Base-by-base conservation (phyloP, 2,888 invertebrate species). In the Platycheirus rosarum region DNA sequence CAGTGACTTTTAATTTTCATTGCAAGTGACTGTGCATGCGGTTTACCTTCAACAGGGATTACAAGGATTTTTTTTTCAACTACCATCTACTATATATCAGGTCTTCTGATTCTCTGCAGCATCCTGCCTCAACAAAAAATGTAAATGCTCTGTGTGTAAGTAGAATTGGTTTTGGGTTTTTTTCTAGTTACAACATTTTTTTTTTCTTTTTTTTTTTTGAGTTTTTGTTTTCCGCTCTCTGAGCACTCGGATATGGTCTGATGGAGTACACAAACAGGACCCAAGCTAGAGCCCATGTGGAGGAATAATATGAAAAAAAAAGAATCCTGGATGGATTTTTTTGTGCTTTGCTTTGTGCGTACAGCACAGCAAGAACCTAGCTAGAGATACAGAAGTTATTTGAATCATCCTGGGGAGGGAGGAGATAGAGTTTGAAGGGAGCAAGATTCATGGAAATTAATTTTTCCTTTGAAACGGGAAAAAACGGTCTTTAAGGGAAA, bases 51-150 rank as follows among this genome's bases (percentile, higher is more conserved):
- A 65, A 66, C 29, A 65, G 66, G 77, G 77, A 77, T 77, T 71
- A 77, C 42, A 66, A 51, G 71, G 70, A 63, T 40, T 51, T 76
- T 69, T 42, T 40, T 53, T 14, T 48, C 44, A 35, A 35, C 11
- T 2, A 37, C 37, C 3, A 37, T n/a, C 13, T 13, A 53, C 35
- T 20, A 35, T 18, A 35, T 9, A n/a, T n/a, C n/a, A n/a, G n/a
- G n/a, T n/a, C n/a, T n/a, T n/a, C n/a, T n/a, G n/a, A n/a, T 42
- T 44, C 5, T 68, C 44, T 55, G 46, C 48, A 48, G 70, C 29
- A 74, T 74, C 69, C 75, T 75, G 75, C 69, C 79, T 74, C 74
- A 79, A 79, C 74, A 73, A 55, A 68, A n/a, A 35, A 51, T 60
- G 44, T 37, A 63, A 76, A 71, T 48, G n/a, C 51, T 44, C 13